A percentile compares a stretch with the other conserved stretches of the same genome.
Conservation (phyloP, 2,797 vertebrate genomes). For the Sebastolobus alascanus region DNA sequence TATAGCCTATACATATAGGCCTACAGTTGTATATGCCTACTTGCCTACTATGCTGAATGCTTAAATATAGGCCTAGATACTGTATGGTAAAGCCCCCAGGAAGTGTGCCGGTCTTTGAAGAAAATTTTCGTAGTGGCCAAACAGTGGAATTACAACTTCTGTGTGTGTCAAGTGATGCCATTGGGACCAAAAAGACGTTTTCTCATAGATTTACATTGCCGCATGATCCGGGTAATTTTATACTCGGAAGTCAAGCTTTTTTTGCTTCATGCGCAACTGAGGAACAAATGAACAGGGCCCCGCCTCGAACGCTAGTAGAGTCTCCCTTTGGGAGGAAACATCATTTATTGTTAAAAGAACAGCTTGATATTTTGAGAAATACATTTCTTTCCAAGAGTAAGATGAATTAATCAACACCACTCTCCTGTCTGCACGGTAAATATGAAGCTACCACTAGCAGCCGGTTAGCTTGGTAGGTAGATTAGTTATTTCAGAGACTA, state of each 20-base stretch:
- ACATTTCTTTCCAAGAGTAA: background rate
- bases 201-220: too few relatives aligned
- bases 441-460: background rate
- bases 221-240: too few relatives aligned
- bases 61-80: background rate
- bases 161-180: too few relatives aligned
- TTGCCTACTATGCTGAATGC: background rate
- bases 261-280: too few relatives aligned
- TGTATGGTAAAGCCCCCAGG: background rate
- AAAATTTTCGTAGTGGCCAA: too few relatives aligned
- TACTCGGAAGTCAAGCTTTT: too few relatives aligned
- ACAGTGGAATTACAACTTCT: too few relatives aligned
- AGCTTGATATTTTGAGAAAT: background rate
- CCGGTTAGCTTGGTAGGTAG: background rate
- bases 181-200: too few relatives aligned
- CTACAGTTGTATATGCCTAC: background rate
- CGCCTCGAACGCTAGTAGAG: too few relatives aligned
- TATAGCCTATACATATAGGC: background rate
- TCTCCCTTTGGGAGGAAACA: background rate
- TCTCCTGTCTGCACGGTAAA: background rate
- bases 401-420: background rate
- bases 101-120: too few relatives aligned
- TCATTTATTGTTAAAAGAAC: background rate
- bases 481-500: background rate
- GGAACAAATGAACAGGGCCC: too few relatives aligned